Conservation (phyloP, 2,888 invertebrate genomes). For the Branchellion lobata region DNA sequence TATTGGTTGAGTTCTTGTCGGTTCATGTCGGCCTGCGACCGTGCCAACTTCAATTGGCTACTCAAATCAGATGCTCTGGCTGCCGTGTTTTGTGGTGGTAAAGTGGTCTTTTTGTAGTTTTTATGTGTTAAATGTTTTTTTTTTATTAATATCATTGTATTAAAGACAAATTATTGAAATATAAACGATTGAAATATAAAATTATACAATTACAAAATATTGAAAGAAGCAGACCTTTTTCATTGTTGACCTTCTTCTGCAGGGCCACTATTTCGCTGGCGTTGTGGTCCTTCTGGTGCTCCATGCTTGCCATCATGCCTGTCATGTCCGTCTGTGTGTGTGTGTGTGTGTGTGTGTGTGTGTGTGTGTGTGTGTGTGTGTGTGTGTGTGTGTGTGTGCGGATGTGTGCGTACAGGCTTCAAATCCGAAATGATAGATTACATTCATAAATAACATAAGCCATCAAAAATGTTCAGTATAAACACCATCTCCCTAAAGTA, state of each 20-base stretch:
- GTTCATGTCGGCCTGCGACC: conserved; percentile 61
- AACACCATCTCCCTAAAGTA: no score
- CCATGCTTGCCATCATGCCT: neutral
- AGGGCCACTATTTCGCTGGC: neutral
- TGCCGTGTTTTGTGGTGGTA: conserved; percentile 37
- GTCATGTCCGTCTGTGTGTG: neutral
- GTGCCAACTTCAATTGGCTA: conserved; percentile 62
- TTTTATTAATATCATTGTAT: no score
- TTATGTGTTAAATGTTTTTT: no score
- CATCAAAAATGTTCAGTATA: no score
- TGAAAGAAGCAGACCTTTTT: neutral
- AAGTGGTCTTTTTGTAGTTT: no score
- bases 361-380: neutral
- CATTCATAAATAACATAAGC: no score
- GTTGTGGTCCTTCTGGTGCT: neutral
- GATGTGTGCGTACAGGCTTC: no score
- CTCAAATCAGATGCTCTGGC: conserved; percentile 47
- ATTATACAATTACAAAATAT: no score
- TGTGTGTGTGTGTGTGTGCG: neutral
- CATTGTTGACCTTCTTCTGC: neutral
- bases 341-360: neutral
- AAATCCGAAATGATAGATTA: no score
- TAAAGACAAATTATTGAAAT: no score
- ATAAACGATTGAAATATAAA: no score
- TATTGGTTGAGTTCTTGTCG: conserved; percentile 73